These are phyloP conservation scores for Myiagra hebetior DNA, from an alignment of 2,113 vertebrate genomes.

Conservation along the genomic window DNA sequence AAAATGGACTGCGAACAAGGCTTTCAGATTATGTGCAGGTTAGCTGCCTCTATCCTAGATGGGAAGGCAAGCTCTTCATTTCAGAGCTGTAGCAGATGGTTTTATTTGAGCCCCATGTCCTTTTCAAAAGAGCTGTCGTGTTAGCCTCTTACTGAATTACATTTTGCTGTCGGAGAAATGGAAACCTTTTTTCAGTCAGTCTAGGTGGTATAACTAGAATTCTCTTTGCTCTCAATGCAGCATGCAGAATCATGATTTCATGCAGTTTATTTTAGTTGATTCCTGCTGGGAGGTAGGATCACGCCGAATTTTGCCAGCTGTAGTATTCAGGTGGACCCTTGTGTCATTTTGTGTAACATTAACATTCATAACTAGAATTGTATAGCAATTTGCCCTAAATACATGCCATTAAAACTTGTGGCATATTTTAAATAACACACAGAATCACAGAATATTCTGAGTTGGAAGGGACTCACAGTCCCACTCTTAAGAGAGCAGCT, in stretches of 20 bases:
- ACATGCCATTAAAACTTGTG: neutral
- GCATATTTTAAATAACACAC: neutral
- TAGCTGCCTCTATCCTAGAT: neutral
- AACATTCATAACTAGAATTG: neutral
- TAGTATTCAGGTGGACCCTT: neutral
- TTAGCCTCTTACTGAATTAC: conserved; percentile 1
- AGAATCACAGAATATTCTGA: neutral
- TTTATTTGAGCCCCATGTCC: conserved; percentile 19
- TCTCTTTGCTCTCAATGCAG: neutral
- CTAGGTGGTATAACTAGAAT: neutral
- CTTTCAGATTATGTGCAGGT: neutral
- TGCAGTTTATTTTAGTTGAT: conserved; percentile 1
- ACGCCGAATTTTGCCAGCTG: neutral
- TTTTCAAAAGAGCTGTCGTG: conserved; percentile 10
- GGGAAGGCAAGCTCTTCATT: neutral
- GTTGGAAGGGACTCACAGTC: neutral
- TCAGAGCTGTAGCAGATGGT: conserved; percentile 27
- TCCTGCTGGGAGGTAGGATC: neutral
- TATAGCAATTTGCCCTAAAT: neutral
- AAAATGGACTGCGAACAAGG: neutral
- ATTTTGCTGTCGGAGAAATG: neutral
- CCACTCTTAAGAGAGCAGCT: neutral
- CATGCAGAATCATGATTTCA: neutral
- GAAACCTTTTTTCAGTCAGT: neutral
- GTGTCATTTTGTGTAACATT: neutral